Base-by-base conservation (phyloP, 2,797 vertebrate genomes). In the Nannoperca obscura region DNA sequence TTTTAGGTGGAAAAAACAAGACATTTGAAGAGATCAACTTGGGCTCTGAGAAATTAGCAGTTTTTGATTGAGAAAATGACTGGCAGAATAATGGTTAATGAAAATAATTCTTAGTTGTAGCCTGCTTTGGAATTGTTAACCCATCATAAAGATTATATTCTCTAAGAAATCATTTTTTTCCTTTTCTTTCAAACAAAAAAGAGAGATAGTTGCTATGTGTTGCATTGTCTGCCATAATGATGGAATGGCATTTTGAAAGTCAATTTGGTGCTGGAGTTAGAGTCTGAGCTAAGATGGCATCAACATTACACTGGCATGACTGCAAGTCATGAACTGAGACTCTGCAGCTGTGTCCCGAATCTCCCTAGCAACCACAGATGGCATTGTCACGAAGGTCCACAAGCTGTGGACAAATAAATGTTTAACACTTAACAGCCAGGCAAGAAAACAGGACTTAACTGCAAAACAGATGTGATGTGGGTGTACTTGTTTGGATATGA, bases 311-410 rank as follows among this genome's bases (percentile, higher is more conserved):
- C 76, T 85, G 86, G 80, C 83, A 85, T 81, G 71, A 54, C 72
- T 55, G 72, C 62, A 75, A 80, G 80, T 80, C 78, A 82, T 84
- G 75, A 84, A 81, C 66, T 71, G 71, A 85, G 74, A 68, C 63
- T 69, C 62, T 81, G 74, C 89, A 88, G 84, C 83, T 86, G 86
- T 3, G 72, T 62, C 85, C 78, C 72, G 85, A 88, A 83, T 86
- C 82, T 91, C 84, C 80, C 68, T 76, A 77, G 82, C 78, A 88
- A 89, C 87, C 50, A 75, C 84, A 89, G 86, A 88, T 85, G 83
- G 87, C 57, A 24, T 34, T 9, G 71, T 80, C 77, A 85, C 4
- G 54, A 82, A 72, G 60, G 53, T 79, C 76, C 83, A 72, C 71
- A 73, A 76, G 79, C 85, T 62, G 75, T 57, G 52, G 59, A 73